Conservation (phyloP, 2,113 vertebrate genomes). For the Phalacrocorax carbo region DNA sequence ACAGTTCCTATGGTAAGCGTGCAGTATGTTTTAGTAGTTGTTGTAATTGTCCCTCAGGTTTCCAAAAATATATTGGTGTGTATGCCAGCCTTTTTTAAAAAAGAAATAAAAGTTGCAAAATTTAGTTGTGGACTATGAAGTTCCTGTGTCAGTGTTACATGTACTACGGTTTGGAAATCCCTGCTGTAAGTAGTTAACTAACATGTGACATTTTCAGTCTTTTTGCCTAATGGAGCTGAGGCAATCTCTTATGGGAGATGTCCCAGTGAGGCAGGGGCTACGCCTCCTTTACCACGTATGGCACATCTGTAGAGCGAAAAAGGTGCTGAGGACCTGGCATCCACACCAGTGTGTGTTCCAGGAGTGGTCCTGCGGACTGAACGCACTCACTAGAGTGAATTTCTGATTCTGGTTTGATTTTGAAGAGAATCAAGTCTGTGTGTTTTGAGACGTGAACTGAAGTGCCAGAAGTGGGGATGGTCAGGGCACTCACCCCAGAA, state of each 20-base stretch:
- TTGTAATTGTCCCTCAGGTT: not conserved
- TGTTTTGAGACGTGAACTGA: not conserved
- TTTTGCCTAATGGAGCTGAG: not conserved
- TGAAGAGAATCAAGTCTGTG: not conserved
- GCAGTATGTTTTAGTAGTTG: fast-evolving
- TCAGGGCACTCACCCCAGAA: not conserved
- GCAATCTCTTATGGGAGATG: not conserved
- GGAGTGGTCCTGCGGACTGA: not conserved
- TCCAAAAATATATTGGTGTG: fast-evolving
- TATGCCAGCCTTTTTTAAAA: not conserved
- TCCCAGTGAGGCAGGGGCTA: not conserved
- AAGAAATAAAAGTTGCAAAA: not conserved
- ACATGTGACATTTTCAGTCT: not conserved
- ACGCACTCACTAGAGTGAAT: no score
- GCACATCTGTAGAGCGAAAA: not conserved
- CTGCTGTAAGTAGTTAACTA: not conserved
- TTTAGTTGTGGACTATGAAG: not conserved
- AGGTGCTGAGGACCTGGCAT: not conserved
- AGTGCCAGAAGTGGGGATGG: not conserved
- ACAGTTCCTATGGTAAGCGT: slow-evolving; percentile 80
- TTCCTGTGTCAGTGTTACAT: not conserved
- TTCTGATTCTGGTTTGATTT: not conserved
- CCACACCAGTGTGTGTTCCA: not conserved
- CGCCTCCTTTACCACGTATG: not conserved
- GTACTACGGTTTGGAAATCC: not conserved